These are phyloP conservation scores for Oostethus manadensis DNA, from an alignment of 2,113 vertebrate species.

Conservation along the genomic window DNA sequence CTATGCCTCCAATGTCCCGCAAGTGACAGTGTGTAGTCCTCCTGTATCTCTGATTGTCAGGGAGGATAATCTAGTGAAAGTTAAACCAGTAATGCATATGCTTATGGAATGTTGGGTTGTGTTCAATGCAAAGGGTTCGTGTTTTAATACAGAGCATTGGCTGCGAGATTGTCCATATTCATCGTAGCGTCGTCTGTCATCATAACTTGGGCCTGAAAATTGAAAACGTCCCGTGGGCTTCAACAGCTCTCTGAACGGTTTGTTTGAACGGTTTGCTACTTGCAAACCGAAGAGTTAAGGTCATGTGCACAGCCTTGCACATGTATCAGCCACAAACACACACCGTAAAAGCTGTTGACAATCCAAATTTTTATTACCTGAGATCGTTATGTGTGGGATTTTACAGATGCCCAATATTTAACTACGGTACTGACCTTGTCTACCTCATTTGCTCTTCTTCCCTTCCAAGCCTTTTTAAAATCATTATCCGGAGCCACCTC, in stretches of 20 bases:
- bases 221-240: not conserved
- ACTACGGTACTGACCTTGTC: constrained; percentile 23
- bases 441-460: constrained; percentile 14
- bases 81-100: too few species aligned
- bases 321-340: constrained; percentile 13
- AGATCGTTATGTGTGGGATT: not conserved
- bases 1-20: not conserved
- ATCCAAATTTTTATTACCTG: constrained; percentile 29
- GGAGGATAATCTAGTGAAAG: not conserved
- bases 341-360: not conserved
- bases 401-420: constrained; percentile 1
- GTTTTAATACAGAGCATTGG: not conserved
- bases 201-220: not conserved
- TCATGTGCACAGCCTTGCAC: constrained; percentile 2
- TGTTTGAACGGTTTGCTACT: not conserved
- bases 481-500: not conserved
- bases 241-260: not conserved
- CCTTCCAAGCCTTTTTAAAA: constrained; percentile 3
- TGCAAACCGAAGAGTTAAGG: constrained; percentile 6
- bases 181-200: too few species aligned
- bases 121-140: too few species aligned
- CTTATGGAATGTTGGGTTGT: too few species aligned
- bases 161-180: not conserved
- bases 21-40: not conserved
- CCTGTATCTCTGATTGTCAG: not conserved